A percentile compares a stretch with the other conserved stretches of the same genome.
phyloP scores from a whole-genome alignment of 2,113 vertebrate genomes.

The Capreolus pygargus region DNA sequence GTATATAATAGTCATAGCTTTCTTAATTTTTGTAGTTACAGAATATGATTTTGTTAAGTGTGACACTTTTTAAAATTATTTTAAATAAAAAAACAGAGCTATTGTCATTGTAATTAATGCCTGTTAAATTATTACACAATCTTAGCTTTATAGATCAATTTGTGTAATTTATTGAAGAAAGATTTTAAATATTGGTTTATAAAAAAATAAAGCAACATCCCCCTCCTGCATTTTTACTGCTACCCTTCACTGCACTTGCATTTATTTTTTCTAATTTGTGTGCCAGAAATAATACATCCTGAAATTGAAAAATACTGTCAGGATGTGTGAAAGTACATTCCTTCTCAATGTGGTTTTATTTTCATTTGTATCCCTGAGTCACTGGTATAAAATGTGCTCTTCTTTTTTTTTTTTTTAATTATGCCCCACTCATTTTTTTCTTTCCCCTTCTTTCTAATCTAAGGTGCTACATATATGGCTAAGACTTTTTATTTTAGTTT shows the following conservation, averaged over 20 bases:
- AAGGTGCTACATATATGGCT: neutral
- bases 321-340: conserved; percentile 16
- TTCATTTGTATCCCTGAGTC: neutral
- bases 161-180: conserved; percentile 37
- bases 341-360: conserved; percentile 11
- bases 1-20: neutral
- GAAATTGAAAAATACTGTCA: neutral
- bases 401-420: neutral
- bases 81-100: conserved; percentile 3
- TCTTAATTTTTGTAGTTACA: conserved; percentile 41
- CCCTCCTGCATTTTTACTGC: neutral
- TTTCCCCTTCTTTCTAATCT: neutral
- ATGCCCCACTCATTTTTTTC: neutral
- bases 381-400: neutral
- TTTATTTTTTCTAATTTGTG: neutral
- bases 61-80: conserved; percentile 7
- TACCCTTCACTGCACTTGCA: neutral
- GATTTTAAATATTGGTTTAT: conserved; percentile 49
- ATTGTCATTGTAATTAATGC: conserved; percentile 63
- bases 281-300: neutral
- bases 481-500: neutral
- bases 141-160: conserved; percentile 48
- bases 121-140: conserved; percentile 33
- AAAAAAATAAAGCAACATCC: conserved; percentile 18
- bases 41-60: conserved; percentile 53